Conservation (phyloP, 2,797 vertebrate species). For the Etheostoma perlongum region DNA sequence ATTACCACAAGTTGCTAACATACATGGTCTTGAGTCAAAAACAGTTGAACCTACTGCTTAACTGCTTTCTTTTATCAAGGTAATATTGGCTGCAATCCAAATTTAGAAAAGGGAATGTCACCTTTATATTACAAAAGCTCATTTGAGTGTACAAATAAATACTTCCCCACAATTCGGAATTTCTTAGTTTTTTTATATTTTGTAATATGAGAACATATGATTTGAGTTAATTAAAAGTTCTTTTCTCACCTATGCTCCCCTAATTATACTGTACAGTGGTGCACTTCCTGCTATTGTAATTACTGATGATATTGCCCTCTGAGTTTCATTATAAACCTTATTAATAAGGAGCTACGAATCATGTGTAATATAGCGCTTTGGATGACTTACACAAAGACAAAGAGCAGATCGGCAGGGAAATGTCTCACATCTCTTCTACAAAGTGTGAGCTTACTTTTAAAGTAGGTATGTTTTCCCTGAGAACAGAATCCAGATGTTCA, state of each 20-base stretch:
- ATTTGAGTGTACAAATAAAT: constrained; percentile 63
- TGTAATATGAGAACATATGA: constrained; percentile 61
- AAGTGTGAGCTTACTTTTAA: constrained; percentile 41
- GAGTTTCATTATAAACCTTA: constrained; percentile 80
- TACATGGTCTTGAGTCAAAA: background rate
- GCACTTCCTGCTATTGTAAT: constrained; percentile 71
- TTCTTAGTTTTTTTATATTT: constrained; percentile 63
- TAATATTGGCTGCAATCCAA: constrained; percentile 35
- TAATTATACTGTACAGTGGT: constrained; percentile 72
- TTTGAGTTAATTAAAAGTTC: constrained; percentile 75
- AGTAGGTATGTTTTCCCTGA: constrained; percentile 32
- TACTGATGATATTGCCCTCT: constrained; percentile 79
- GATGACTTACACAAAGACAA: constrained; percentile 63
- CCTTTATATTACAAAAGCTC: constrained; percentile 41
- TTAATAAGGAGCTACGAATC: constrained; percentile 68
- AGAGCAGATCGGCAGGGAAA: constrained; percentile 27
- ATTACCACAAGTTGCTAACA: background rate
- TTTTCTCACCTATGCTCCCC: constrained; percentile 70
- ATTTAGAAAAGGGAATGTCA: constrained; percentile 25
- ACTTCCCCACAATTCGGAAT: constrained; percentile 31
- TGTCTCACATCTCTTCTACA: constrained; percentile 50
- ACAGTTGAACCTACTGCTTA: background rate
- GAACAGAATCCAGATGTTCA: constrained; percentile 48
- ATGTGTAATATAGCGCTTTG: constrained; percentile 62
- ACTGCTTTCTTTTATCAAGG: constrained; percentile 25